Percentiles rank a stretch among this genome's conserved stretches.
These are phyloP conservation scores for Takifugu bimaculatus DNA, from an alignment of 2,113 vertebrate genomes.

Conservation along the genomic window DNA sequence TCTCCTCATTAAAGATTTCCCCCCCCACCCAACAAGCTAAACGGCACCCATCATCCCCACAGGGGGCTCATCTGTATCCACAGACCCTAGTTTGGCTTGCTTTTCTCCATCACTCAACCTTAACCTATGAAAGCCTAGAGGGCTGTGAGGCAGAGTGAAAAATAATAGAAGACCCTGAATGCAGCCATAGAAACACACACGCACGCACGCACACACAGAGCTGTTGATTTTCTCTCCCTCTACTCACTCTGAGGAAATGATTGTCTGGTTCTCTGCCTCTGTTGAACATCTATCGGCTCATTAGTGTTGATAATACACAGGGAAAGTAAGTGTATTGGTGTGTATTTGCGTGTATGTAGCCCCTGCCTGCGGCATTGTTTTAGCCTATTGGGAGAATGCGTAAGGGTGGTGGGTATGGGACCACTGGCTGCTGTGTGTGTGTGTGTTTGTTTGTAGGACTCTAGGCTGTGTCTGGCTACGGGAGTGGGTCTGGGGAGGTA, in stretches of 20 bases:
- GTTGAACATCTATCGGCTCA: conserved; percentile 76
- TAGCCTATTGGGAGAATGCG: conserved; percentile 59
- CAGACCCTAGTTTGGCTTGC: conserved; percentile 56
- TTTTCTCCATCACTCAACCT: conserved; percentile 52
- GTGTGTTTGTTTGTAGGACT: conserved; percentile 56
- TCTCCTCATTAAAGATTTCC: conserved; percentile 57
- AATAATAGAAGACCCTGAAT: conserved; percentile 59
- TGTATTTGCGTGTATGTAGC: conserved; percentile 48
- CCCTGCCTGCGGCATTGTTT: conserved; percentile 61
- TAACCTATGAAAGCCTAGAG: conserved; percentile 60
- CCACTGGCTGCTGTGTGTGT: conserved; percentile 43
- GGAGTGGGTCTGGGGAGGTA: conserved; percentile 62
- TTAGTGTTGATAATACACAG: conserved; percentile 72
- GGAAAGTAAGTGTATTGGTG: conserved; percentile 59
- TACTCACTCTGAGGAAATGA: conserved; percentile 62
- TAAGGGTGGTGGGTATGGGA: conserved; percentile 68
- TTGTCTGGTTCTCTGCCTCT: conserved; percentile 63
- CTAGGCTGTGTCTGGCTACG: conserved; percentile 71
- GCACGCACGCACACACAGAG: conserved; percentile 9
- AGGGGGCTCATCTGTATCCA: conserved; percentile 41
- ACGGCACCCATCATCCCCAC: conserved; percentile 49
- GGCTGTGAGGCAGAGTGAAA: conserved; percentile 60
- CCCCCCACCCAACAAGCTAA: conserved; percentile 41
- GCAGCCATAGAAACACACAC: conserved; percentile 37
- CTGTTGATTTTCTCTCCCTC: conserved; percentile 58